These are phyloP conservation scores for Chrysolophus pictus DNA, from an alignment of 2,797 vertebrate genomes.

Conservation along the genomic window DNA sequence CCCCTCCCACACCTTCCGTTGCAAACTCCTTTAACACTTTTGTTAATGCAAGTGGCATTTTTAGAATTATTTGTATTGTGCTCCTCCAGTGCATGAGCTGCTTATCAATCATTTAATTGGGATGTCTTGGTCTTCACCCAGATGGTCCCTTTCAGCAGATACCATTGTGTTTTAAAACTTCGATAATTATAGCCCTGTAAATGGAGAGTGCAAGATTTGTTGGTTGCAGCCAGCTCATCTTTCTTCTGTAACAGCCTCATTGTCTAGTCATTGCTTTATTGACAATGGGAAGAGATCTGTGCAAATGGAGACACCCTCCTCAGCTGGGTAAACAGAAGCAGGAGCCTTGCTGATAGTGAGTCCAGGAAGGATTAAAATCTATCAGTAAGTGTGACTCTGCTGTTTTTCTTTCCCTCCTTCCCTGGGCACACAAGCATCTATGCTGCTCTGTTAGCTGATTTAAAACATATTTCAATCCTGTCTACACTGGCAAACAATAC, in stretches of 20 bases:
- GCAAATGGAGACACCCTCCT: constrained; percentile 62
- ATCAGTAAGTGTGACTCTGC: neutral
- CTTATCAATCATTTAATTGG: constrained; percentile 72
- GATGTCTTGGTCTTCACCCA: constrained; percentile 78
- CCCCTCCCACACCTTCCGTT: constrained; percentile 23
- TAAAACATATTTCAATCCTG: constrained; percentile 22
- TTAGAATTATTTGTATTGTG: constrained; percentile 54
- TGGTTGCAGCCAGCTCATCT: constrained; percentile 75
- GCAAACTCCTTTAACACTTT: constrained; percentile 59
- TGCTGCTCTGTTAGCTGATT: neutral
- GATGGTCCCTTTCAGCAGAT: constrained; percentile 81
- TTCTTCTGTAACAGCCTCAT: constrained; percentile 78
- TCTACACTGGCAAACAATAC: neutral
- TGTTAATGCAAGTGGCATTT: constrained; percentile 69
- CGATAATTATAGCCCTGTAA: constrained; percentile 82
- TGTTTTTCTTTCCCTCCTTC: constrained; percentile 2
- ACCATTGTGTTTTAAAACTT: constrained; percentile 83
- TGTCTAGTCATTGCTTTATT: constrained; percentile 76
- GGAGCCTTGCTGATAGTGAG: constrained; percentile 14
- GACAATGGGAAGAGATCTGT: constrained; percentile 64
- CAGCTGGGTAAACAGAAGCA: constrained; percentile 71
- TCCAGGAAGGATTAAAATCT: constrained; percentile 45
- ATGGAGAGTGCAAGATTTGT: constrained; percentile 76
- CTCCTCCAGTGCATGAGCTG: constrained; percentile 58
- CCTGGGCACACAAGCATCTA: neutral